Evolutionary conservation across 2,797 vertebrate genomes (phyloP).

Genomic region (Coluber constrictor): DNA sequence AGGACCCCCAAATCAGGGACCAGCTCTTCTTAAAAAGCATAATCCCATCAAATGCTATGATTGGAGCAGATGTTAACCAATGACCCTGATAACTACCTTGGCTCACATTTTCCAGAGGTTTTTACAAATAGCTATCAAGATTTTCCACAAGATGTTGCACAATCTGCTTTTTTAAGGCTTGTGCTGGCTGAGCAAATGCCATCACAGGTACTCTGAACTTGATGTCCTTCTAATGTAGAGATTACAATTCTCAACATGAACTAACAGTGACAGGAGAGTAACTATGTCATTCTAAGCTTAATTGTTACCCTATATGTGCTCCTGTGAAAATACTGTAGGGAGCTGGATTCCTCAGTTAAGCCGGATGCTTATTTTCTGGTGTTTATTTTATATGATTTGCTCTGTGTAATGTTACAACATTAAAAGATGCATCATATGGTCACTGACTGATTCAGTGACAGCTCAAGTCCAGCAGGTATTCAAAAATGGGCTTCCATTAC

Average conservation of each 20-base stretch:
- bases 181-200: neutral
- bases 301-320: neutral
- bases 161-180: neutral
- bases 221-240: neutral
- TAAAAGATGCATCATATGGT: neutral
- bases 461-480: slow-evolving; percentile 5
- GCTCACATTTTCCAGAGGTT: neutral
- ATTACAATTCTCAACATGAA: neutral
- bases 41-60: neutral
- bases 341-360: neutral
- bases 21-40: neutral
- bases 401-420: neutral
- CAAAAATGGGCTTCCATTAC: neutral
- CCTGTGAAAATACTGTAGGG: neutral
- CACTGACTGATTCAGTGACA: neutral
- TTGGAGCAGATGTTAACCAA: neutral
- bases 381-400: neutral
- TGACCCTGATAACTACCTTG: neutral
- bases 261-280: neutral
- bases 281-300: neutral
- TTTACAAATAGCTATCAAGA: neutral
- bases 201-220: neutral
- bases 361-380: neutral
- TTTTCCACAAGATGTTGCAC: neutral
- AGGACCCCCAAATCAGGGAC: neutral